These are phyloP conservation scores for Dicerorhinus sumatrensis DNA, from an alignment of 2,113 vertebrate genomes.

Conservation along the genomic window DNA sequence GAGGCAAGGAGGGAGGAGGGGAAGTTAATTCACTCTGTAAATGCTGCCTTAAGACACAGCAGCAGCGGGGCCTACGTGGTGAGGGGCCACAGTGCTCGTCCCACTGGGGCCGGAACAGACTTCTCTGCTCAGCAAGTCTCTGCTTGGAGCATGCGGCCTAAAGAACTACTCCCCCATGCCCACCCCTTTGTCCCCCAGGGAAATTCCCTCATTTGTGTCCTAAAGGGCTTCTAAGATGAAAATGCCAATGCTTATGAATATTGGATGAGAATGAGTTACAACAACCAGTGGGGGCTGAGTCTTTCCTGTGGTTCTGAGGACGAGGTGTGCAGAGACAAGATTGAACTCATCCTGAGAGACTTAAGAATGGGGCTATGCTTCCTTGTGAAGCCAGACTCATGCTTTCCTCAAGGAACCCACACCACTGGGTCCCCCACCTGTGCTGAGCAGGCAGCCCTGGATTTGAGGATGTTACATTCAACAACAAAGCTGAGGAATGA, in stretches of 20 bases:
- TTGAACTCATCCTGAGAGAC: background rate
- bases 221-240: slow-evolving; percentile 13
- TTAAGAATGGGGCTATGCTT: background rate
- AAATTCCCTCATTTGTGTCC: background rate
- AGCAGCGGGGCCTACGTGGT: fast-evolving
- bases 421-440: background rate
- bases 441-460: background rate
- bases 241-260: slow-evolving; percentile 29
- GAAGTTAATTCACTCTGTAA: background rate
- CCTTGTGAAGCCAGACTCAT: background rate
- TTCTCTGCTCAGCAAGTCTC: background rate
- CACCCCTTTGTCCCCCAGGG: background rate
- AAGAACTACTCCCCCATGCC: background rate
- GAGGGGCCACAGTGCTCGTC: background rate
- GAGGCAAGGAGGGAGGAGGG: background rate
- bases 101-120: fast-evolving
- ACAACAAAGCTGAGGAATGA: slow-evolving; percentile 52
- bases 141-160: background rate
- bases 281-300: background rate
- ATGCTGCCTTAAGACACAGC: background rate
- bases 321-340: background rate
- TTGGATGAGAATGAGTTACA: slow-evolving; percentile 57
- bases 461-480: slow-evolving; percentile 11
- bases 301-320: background rate
- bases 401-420: background rate